Percentiles rank a stretch among this genome's conserved stretches.
phyloP scores from a whole-genome alignment of 2,113 vertebrate species.

The Coptodon rendalli region DNA sequence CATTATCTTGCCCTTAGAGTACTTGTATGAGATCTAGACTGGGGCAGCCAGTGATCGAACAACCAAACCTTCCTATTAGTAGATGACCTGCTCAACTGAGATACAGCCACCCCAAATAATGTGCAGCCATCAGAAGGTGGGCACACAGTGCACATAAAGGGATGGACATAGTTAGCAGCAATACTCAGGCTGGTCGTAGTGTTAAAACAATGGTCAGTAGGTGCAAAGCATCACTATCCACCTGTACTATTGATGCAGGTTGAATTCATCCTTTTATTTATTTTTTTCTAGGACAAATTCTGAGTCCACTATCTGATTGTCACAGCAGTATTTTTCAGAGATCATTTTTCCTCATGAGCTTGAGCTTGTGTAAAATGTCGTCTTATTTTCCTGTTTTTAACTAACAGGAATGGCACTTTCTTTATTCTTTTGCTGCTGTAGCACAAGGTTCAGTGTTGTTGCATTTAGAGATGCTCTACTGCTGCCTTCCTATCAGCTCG shows the following conservation, averaged over 20 bases:
- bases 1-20: background rate
- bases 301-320: background rate
- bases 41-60: background rate
- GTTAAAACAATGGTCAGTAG: background rate
- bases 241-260: background rate
- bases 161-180: background rate
- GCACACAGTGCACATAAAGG: background rate
- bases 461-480: background rate
- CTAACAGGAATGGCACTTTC: background rate
- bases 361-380: background rate
- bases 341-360: background rate
- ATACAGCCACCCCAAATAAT: background rate
- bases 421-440: background rate
- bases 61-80: background rate
- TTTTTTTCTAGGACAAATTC: background rate
- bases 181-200: rapidly evolving
- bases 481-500: background rate
- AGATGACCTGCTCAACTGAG: background rate
- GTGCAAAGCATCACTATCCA: background rate
- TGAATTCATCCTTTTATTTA: background rate
- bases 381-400: background rate
- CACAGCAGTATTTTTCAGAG: background rate
- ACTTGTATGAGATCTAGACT: background rate
- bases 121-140: background rate
- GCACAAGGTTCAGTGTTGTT: background rate